Conservation (phyloP, 2,113 vertebrate species). For the Syrmaticus mikado region DNA sequence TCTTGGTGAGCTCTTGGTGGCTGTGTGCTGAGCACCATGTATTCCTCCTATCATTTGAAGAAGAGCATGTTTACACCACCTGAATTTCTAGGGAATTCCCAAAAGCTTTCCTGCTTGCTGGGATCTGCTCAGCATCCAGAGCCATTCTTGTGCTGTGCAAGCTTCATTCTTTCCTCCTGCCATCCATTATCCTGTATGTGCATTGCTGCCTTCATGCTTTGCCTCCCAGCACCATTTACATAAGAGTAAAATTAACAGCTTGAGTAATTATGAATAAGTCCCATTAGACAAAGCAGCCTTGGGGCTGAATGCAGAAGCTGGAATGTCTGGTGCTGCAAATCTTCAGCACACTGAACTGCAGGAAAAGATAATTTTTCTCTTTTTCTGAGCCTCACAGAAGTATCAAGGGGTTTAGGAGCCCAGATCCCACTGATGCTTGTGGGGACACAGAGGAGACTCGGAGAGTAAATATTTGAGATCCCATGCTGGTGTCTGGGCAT, state of each 20-base stretch:
- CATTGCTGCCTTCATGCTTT: conserved; percentile 41
- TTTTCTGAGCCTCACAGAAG: neutral
- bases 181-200: neutral
- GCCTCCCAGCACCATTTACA: conserved; percentile 58
- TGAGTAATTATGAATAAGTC: conserved; percentile 73
- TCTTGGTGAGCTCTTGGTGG: accelerated
- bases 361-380: neutral
- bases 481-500: neutral
- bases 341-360: accelerated
- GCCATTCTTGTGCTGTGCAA: accelerated
- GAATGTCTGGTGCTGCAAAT: neutral
- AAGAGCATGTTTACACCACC: neutral
- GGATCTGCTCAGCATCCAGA: neutral
- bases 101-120: neutral
- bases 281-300: conserved; percentile 67
- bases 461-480: neutral
- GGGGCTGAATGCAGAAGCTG: conserved; percentile 28
- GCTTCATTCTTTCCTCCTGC: conserved; percentile 24
- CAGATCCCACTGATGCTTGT: accelerated
- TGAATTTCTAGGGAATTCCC: neutral
- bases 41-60: neutral
- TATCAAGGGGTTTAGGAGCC: neutral
- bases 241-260: conserved; percentile 71
- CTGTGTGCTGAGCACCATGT: accelerated
- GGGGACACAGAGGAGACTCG: accelerated